Percentiles rank a stretch among this genome's conserved stretches.
Conservation (phyloP, 35 echinoderm and acorn worm genomes). For the Patiria miniata region DNA sequence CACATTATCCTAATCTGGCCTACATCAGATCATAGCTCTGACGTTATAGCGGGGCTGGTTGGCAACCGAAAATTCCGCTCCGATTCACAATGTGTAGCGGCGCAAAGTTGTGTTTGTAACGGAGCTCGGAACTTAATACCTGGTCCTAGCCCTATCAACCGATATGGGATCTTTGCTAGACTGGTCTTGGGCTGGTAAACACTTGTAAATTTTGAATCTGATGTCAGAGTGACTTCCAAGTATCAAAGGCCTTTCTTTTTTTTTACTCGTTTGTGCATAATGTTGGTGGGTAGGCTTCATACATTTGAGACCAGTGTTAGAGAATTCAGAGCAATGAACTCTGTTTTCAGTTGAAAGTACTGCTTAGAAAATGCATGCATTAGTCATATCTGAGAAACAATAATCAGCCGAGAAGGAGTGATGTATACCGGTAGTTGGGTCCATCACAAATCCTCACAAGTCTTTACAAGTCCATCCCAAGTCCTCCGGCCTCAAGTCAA, state of each 20-base stretch:
- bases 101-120: constrained; percentile 26
- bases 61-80: background rate
- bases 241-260: background rate
- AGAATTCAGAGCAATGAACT: no score
- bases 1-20: background rate
- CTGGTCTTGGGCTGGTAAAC: background rate
- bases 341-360: no score
- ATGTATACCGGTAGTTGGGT: no score
- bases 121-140: background rate
- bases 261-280: background rate
- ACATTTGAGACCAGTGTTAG: no score
- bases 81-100: constrained; percentile 12
- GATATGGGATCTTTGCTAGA: no score
- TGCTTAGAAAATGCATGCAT: no score
- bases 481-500: no score
- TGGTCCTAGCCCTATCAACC: no score
- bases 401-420: no score
- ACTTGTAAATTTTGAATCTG: background rate
- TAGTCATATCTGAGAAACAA: no score
- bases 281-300: background rate
- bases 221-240: background rate
- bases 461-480: no score
- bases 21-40: background rate
- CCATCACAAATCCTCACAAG: no score
- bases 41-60: background rate